Evolutionary conservation across 2,113 vertebrate genomes (phyloP).

Genomic region (Phalacrocorax pelagicus): DNA sequence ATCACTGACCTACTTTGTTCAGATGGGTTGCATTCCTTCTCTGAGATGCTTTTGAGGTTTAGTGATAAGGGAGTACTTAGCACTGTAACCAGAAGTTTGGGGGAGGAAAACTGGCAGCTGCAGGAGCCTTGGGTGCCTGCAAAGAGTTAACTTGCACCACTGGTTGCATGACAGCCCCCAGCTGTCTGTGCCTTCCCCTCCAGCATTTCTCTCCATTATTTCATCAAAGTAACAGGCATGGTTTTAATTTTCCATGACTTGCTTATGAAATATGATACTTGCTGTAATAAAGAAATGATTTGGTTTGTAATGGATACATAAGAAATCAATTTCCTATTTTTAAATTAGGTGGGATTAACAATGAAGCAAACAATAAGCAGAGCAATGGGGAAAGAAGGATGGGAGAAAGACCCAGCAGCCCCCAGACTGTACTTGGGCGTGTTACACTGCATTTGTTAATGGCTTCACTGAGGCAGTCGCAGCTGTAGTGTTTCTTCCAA

Average conservation of each 20-base stretch:
- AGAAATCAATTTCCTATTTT: conserved; percentile 70
- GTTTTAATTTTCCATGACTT: conserved; percentile 65
- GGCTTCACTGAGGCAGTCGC: neutral
- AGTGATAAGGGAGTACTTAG: neutral
- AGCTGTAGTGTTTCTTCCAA: conserved; percentile 22
- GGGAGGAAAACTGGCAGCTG: neutral
- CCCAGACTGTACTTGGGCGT: neutral
- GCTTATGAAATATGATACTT: conserved; percentile 52
- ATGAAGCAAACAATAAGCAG: conserved; percentile 59
- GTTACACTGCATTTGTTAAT: conserved; percentile 25
- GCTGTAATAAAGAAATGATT: conserved; percentile 62
- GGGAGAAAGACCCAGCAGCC: neutral
- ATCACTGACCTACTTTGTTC: neutral
- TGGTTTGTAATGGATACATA: conserved; percentile 61
- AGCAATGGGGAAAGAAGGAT: neutral
- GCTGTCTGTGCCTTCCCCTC: conserved; percentile 51
- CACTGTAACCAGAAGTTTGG: neutral
- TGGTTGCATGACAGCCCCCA: conserved; percentile 33
- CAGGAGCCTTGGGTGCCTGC: neutral
- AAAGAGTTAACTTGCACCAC: conserved; percentile 51
- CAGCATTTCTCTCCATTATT: conserved; percentile 46
- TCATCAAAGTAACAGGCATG: conserved; percentile 59
- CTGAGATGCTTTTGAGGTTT: neutral
- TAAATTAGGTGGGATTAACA: conserved; percentile 59
- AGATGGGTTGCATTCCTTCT: neutral